A percentile compares a stretch with the other conserved stretches of the same genome.
These are phyloP conservation scores for Sciurus carolinensis DNA, from an alignment of 2,797 vertebrate species.

Conservation along the genomic window DNA sequence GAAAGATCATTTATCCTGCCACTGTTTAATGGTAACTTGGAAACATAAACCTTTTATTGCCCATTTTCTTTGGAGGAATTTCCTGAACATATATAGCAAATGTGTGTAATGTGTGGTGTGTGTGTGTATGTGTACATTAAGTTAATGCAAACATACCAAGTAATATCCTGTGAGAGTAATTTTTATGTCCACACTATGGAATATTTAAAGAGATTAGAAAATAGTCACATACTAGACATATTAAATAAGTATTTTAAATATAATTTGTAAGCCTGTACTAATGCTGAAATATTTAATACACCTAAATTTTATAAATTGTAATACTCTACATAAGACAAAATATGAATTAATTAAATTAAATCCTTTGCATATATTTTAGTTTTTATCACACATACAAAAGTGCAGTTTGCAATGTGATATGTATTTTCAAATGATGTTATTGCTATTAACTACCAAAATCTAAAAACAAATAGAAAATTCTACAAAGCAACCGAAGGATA, in stretches of 20 bases:
- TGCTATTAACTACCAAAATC: neutral
- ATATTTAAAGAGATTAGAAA: neutral
- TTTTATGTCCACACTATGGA: neutral
- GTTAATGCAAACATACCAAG: neutral
- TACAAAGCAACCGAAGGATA: neutral
- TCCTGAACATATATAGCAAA: neutral
- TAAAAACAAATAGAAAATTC: neutral
- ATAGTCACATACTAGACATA: neutral
- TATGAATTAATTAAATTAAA: neutral
- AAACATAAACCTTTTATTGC: neutral
- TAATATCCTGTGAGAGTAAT: neutral
- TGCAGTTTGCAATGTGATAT: neutral
- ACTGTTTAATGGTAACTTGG: neutral
- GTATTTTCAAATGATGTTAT: neutral
- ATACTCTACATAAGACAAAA: conserved; percentile 11
- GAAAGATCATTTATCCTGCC: neutral
- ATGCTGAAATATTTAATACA: neutral
- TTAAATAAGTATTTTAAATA: neutral
- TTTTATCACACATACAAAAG: neutral
- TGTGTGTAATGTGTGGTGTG: too few relatives aligned
- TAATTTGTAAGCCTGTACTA: neutral
- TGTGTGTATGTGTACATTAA: neutral
- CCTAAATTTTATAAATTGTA: neutral
- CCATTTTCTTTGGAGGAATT: neutral
- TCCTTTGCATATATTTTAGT: too few relatives aligned